Conservation (phyloP, 1,140 invertebrate species). For the Ceratosolen solmsi region DNA sequence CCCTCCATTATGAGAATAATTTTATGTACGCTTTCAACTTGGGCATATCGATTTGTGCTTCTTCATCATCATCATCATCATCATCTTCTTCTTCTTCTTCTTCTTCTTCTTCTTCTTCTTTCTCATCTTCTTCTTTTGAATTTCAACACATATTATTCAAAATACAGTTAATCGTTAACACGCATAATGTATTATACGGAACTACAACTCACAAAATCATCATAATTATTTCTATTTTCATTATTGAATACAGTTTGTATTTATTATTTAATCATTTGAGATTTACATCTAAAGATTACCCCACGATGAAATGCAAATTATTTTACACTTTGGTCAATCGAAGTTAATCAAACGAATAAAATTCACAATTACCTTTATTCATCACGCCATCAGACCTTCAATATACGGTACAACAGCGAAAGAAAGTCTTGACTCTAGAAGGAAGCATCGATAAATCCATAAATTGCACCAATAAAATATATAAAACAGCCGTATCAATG, state of each 20-base stretch:
- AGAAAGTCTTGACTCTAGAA: background rate
- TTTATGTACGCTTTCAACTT: background rate
- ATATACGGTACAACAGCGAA: background rate
- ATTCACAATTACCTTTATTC: background rate
- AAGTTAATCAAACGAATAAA: background rate
- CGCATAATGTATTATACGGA: background rate
- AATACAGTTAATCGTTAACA: background rate
- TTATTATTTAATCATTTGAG: background rate
- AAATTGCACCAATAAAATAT: background rate
- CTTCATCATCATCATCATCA: background rate
- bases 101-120: too few relatives aligned
- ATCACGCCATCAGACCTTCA: background rate
- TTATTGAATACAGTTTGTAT: background rate
- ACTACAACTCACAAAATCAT: background rate
- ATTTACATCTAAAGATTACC: background rate
- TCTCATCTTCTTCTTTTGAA: too few relatives aligned
- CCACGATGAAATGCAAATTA: background rate
- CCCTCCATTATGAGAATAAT: background rate
- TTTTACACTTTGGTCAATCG: background rate
- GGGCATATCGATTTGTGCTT: background rate
- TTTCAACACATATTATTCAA: background rate
- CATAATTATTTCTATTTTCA: background rate
- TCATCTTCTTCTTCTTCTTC: too few relatives aligned
- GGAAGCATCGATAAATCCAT: background rate
- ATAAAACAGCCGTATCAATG: background rate